Evolutionary conservation across 1,140 invertebrate genomes (phyloP).

Genomic region (Procambarus virginalis): DNA sequence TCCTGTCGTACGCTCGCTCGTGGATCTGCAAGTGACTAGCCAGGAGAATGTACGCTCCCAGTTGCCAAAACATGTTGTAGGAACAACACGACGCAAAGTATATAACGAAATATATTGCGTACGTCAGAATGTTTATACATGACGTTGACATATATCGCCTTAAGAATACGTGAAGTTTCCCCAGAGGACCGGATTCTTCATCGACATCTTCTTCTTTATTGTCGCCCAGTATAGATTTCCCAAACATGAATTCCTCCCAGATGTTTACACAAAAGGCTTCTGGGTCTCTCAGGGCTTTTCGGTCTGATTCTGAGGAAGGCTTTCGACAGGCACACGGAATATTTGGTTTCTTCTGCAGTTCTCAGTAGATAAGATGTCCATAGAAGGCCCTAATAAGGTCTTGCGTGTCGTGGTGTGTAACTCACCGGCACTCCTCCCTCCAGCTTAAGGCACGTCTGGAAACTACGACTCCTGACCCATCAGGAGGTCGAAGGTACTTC

Average conservation of each 20-base stretch:
- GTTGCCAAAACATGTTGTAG: constrained; percentile 44
- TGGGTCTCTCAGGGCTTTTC: background rate
- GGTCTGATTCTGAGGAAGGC: background rate
- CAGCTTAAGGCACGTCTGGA: constrained; percentile 24
- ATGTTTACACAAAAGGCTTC: constrained; percentile 26
- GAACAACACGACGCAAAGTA: constrained; percentile 26
- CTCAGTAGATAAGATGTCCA: background rate
- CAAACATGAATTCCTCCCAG: constrained; percentile 52
- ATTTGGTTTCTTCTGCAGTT: background rate
- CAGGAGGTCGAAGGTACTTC: background rate
- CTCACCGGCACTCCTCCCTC: constrained; percentile 16
- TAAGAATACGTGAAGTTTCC: background rate
- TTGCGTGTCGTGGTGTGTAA: background rate
- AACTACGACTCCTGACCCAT: background rate
- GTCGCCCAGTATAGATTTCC: constrained; percentile 7
- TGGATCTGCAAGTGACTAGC: constrained; percentile 36
- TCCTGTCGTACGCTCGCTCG: constrained; percentile 26
- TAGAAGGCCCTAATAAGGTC: background rate
- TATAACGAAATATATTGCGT: constrained; percentile 21
- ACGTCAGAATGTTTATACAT: background rate
- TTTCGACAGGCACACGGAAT: constrained; percentile 31
- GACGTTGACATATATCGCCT: background rate
- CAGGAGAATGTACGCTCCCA: constrained; percentile 19
- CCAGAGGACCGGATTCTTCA: background rate
- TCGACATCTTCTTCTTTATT: background rate